A percentile compares a stretch with the other conserved stretches of the same genome.
Conservation (phyloP, 1,140 invertebrate species). For the Lerema accius region DNA sequence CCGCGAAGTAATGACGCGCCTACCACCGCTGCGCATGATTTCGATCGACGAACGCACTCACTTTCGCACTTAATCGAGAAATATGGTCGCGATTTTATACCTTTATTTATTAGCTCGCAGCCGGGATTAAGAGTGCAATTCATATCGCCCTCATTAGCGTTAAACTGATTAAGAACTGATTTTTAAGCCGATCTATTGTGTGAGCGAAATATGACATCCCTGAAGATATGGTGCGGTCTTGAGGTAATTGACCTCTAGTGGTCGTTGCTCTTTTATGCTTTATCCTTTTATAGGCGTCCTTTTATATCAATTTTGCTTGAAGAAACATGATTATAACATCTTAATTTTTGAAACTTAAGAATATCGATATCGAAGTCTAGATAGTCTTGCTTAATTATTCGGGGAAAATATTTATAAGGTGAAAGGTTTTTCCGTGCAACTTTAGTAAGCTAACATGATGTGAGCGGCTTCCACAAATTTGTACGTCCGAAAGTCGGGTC, state of each 20-base stretch:
- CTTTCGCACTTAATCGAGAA: conserved; percentile 81
- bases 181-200: conserved; percentile 33
- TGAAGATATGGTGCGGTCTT: conserved; percentile 4
- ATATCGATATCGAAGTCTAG: no score
- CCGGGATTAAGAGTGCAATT: conserved; percentile 71
- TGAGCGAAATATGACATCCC: conserved; percentile 21
- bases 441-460: conserved; percentile 30
- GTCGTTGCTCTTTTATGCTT: neutral
- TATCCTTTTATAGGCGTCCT: neutral
- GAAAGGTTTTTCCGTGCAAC: conserved; percentile 5
- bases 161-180: conserved; percentile 64
- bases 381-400: neutral
- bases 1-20: conserved; percentile 66
- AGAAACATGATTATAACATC: no score
- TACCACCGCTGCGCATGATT: conserved; percentile 49
- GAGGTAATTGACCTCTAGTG: conserved; percentile 13
- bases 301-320: no score
- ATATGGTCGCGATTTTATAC: conserved; percentile 76
- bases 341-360: no score
- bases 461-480: conserved; percentile 37
- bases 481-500: conserved; percentile 37
- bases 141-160: conserved; percentile 75
- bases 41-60: conserved; percentile 44
- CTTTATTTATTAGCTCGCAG: conserved; percentile 73
- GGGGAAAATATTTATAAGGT: neutral